These are phyloP conservation scores for Parauchenoglanis ngamensis DNA, from an alignment of 2,797 vertebrate species.

Conservation along the genomic window DNA sequence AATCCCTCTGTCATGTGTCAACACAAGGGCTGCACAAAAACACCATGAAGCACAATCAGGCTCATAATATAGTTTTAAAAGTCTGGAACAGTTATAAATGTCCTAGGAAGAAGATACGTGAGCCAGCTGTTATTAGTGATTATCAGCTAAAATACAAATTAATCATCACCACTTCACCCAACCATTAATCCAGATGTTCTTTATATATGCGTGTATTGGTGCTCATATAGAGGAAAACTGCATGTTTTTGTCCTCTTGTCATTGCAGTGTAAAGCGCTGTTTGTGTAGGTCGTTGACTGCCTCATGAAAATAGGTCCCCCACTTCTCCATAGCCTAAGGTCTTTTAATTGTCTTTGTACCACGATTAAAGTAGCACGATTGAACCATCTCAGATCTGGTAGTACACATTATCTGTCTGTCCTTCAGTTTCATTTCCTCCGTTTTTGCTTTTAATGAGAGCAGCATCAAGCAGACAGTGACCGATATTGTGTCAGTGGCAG, in stretches of 20 bases:
- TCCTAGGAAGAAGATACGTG: background rate
- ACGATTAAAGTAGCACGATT: background rate
- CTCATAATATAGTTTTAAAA: background rate
- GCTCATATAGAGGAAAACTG: background rate
- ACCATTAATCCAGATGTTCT: background rate
- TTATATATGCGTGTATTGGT: background rate
- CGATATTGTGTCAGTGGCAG: conserved; percentile 22
- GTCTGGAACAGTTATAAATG: background rate
- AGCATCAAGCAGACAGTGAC: conserved; percentile 1
- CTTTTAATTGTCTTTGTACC: conserved; percentile 14
- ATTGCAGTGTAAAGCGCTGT: background rate
- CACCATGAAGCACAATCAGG: background rate
- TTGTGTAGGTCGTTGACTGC: background rate
- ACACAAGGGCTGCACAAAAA: background rate
- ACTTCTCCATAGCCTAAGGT: background rate
- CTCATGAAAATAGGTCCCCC: background rate
- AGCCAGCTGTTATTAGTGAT: background rate
- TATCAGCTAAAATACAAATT: conserved; percentile 8
- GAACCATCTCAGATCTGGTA: background rate
- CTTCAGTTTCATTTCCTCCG: background rate
- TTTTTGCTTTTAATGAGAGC: background rate
- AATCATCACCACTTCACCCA: background rate
- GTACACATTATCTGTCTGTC: background rate
- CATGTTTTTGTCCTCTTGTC: background rate
- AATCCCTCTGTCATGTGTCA: background rate